Evolutionary conservation across 2,888 invertebrate species (phyloP), one percentile per base, ranked within the genome.

Genomic region (Apoderus coryli): DNA sequence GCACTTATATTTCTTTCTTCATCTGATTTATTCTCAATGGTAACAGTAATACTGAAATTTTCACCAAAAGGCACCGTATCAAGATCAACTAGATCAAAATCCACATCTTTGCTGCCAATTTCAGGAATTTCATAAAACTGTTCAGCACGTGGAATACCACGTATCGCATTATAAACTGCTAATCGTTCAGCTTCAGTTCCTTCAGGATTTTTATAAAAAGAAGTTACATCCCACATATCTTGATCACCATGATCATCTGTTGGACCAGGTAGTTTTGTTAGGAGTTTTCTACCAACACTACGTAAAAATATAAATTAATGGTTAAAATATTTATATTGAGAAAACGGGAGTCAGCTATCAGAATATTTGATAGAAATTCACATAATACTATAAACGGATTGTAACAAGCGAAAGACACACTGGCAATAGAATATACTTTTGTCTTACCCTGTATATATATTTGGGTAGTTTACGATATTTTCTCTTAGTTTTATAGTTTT

Each of bases 261-360:
- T 9, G 75, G 61, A 50, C 67, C 78, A 0, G 77, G 75, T 43
- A 70, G 67, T 59, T 82, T 82, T 0, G 82, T 82, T 5, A 79
- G 59, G 29, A 84, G 65, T 61, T 70, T 67, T 14, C 75, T 68
- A 1, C 84, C 82, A 44, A 84, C 72, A 44, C 82, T 81, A 54
- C 12, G 39, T 36, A 22, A 13, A 24, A 14, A n/a, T n/a, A 19
- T 19, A 7, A 7, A 7, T 19, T 19, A 19, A n/a, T n/a, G n/a
- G n/a, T n/a, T n/a, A n/a, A n/a, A n/a, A n/a, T n/a, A n/a, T n/a
- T n/a, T n/a, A n/a, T n/a, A n/a, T n/a, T n/a, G n/a, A n/a, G n/a
- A n/a, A n/a, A n/a, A n/a, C n/a, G n/a, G n/a, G n/a, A n/a, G n/a
- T n/a, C n/a, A n/a, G n/a, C n/a, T n/a, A n/a, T n/a, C n/a, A n/a